These are phyloP conservation scores for Bufotes viridis DNA, from an alignment of 2,797 vertebrate genomes.

Conservation along the genomic window DNA sequence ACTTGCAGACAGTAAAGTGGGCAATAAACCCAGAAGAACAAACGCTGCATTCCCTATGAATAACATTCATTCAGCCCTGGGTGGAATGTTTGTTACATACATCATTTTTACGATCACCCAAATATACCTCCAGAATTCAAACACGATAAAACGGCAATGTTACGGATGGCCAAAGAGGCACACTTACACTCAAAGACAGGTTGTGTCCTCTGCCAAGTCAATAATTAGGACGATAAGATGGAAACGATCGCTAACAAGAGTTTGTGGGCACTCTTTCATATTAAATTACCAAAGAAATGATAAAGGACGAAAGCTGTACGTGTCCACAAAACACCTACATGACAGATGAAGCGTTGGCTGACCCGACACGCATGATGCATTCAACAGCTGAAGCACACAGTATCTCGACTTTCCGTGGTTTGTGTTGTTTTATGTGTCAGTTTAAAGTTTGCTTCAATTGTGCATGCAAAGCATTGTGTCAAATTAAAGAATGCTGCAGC, in stretches of 20 bases:
- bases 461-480: too few species aligned
- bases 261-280: background rate
- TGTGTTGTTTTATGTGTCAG: too few species aligned
- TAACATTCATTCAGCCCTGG: conserved; percentile 12
- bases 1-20: background rate
- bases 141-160: background rate
- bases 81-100: conserved; percentile 8
- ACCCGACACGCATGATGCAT: too few species aligned
- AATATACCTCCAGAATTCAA: background rate
- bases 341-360: too few species aligned
- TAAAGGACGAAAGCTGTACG: too few species aligned
- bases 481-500: too few species aligned
- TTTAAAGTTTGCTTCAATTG: too few species aligned
- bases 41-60: background rate
- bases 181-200: background rate
- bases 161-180: background rate
- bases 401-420: too few species aligned
- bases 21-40: background rate
- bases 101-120: background rate
- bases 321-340: too few species aligned
- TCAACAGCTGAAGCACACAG: too few species aligned
- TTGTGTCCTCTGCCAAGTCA: background rate
- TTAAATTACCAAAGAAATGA: background rate
- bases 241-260: background rate
- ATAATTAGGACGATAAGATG: background rate